Evolutionary conservation across 92 coral and sea anemone genomes (phyloP).

Genomic region (Parazoanthus swiftii): DNA sequence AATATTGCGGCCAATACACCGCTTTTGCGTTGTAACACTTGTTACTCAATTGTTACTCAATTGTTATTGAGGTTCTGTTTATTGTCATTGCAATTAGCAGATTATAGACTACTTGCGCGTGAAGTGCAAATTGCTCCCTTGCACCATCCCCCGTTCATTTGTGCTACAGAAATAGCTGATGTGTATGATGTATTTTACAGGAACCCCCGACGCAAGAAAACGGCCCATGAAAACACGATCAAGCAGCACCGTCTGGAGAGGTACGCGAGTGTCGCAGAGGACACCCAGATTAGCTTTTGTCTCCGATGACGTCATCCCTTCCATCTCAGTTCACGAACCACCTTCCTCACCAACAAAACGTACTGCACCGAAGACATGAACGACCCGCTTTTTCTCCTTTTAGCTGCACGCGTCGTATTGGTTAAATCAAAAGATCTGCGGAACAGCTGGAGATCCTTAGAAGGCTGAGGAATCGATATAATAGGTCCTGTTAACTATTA

Average conservation of each 20-base stretch:
- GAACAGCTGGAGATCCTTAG: background rate
- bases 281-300: slow-evolving; percentile 16
- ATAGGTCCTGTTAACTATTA: background rate
- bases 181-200: slow-evolving; percentile 1
- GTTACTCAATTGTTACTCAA: background rate
- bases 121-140: background rate
- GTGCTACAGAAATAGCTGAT: background rate
- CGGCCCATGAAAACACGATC: background rate
- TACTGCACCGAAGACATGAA: background rate
- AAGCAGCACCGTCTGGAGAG: background rate
- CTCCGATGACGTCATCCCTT: slow-evolving; percentile 31
- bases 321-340: slow-evolving; percentile 19
- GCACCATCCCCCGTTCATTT: background rate
- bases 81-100: background rate
- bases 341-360: slow-evolving; percentile 4
- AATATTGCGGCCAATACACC: background rate
- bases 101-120: too few species aligned
- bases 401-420: background rate
- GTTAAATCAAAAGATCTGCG: background rate
- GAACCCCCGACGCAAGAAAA: slow-evolving; percentile 2
- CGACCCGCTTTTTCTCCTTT: background rate
- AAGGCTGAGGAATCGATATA: background rate
- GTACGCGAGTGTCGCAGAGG: slow-evolving; percentile 1
- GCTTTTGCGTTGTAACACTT: background rate
- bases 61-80: background rate